Percentiles rank a stretch among this genome's conserved stretches.
Evolutionary conservation across 2,113 vertebrate species (phyloP).

Genomic region (Todiramphus saurophagus): DNA sequence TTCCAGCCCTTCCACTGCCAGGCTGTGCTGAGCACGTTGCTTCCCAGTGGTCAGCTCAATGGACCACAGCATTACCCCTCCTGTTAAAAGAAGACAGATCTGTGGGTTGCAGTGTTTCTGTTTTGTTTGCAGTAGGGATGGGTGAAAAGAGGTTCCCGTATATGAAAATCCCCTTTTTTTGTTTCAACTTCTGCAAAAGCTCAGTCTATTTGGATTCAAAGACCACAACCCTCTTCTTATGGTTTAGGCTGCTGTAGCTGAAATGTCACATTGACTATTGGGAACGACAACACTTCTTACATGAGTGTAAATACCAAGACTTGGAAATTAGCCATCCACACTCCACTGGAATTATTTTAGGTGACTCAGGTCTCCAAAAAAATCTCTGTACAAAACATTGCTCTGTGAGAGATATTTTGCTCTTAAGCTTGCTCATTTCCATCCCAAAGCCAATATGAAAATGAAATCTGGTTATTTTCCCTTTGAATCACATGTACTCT

Average conservation of each 20-base stretch:
- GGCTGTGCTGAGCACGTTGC: background rate
- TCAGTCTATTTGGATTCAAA: background rate
- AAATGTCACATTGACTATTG: background rate
- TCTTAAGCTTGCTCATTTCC: background rate
- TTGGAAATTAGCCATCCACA: background rate
- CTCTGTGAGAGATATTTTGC: background rate
- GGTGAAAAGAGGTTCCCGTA: background rate
- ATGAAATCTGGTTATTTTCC: background rate
- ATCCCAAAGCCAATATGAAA: background rate
- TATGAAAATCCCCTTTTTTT: background rate
- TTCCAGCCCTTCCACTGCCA: background rate
- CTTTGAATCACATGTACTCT: background rate
- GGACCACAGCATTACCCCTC: background rate
- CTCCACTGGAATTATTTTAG: background rate
- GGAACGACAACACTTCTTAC: background rate
- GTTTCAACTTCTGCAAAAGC: background rate
- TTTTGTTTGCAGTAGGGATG: background rate
- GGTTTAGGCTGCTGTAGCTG: background rate
- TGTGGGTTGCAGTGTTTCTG: background rate
- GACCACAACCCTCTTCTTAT: fast-evolving
- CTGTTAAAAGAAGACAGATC: background rate
- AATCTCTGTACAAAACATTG: background rate
- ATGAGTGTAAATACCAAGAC: background rate
- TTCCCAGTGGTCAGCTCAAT: background rate
- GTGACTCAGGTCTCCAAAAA: background rate